These are phyloP conservation scores for Ditylenchus weischeri DNA, from an alignment of 2,888 invertebrate species.

Conservation along the genomic window DNA sequence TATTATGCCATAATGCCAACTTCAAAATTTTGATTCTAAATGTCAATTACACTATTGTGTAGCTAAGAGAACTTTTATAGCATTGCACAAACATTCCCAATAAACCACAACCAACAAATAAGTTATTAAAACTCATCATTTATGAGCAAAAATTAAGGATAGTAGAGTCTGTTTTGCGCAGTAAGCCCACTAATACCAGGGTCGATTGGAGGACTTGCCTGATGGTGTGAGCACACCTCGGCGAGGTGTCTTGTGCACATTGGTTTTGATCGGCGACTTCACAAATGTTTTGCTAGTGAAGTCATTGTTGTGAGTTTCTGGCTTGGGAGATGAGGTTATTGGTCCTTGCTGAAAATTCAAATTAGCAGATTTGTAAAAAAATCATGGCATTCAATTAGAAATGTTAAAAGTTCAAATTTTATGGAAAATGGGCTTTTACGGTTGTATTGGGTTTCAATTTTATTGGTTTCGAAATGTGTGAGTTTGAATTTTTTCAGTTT, in stretches of 20 bases:
- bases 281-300: background rate
- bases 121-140: background rate
- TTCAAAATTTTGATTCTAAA: too few relatives aligned
- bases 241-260: background rate
- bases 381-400: too few relatives aligned
- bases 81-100: background rate
- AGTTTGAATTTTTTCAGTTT: too few relatives aligned
- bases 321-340: background rate
- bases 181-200: background rate
- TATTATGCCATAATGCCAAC: too few relatives aligned
- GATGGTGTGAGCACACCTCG: constrained; percentile 2
- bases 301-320: background rate
- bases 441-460: too few relatives aligned
- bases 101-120: background rate
- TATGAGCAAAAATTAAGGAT: background rate
- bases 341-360: constrained; percentile 4
- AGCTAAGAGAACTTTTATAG: too few relatives aligned
- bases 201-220: constrained; percentile 4
- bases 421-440: too few relatives aligned
- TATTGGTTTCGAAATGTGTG: too few relatives aligned
- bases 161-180: background rate
- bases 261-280: constrained; percentile 9
- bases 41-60: too few relatives aligned
- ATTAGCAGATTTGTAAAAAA: too few relatives aligned
- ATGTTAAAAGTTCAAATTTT: too few relatives aligned